Conservation (phyloP, 1,140 invertebrate species). For the Drosophila quadrilineata region DNA sequence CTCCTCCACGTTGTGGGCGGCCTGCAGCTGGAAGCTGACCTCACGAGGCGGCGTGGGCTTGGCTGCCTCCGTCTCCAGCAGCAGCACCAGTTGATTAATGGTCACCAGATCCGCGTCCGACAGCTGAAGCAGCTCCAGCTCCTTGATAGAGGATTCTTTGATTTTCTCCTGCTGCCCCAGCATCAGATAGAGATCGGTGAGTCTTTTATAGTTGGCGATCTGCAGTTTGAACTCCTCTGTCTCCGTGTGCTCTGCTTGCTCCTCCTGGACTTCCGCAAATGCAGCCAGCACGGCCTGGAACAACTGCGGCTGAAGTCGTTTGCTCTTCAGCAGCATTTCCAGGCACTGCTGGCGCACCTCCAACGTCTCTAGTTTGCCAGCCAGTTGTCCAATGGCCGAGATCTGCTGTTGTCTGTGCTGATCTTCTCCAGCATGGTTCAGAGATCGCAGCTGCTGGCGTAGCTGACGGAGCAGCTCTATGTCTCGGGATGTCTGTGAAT, state of each 20-base stretch:
- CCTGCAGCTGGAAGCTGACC: slow-evolving; percentile 55
- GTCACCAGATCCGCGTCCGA: slow-evolving; percentile 70
- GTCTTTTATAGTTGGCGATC: slow-evolving; percentile 64
- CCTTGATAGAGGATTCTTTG: not conserved
- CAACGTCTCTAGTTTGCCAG: slow-evolving; percentile 87
- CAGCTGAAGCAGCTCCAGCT: slow-evolving; percentile 46
- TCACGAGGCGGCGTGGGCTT: slow-evolving; percentile 39
- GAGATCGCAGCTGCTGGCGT: slow-evolving; percentile 85
- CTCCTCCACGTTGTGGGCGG: slow-evolving; percentile 51
- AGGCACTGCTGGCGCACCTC: slow-evolving; percentile 88
- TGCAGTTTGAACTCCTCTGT: slow-evolving; percentile 40
- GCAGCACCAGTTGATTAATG: slow-evolving; percentile 72
- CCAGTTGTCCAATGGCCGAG: slow-evolving; percentile 81
- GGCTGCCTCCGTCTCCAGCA: slow-evolving; percentile 42
- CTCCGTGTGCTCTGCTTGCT: slow-evolving; percentile 2
- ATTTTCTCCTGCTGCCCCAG: slow-evolving; percentile 18
- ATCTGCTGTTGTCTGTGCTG: slow-evolving; percentile 16
- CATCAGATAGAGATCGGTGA: slow-evolving; percentile 61
- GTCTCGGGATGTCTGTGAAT: slow-evolving; percentile 92
- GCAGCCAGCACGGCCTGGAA: slow-evolving; percentile 63
- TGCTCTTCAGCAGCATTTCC: slow-evolving; percentile 86
- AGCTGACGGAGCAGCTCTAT: slow-evolving; percentile 92
- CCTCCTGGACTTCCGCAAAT: slow-evolving; percentile 24
- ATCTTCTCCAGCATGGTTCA: slow-evolving; percentile 80
- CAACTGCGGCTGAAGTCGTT: slow-evolving; percentile 61